Conservation (phyloP, 2,113 vertebrate species). For the Urocolius indicus region DNA sequence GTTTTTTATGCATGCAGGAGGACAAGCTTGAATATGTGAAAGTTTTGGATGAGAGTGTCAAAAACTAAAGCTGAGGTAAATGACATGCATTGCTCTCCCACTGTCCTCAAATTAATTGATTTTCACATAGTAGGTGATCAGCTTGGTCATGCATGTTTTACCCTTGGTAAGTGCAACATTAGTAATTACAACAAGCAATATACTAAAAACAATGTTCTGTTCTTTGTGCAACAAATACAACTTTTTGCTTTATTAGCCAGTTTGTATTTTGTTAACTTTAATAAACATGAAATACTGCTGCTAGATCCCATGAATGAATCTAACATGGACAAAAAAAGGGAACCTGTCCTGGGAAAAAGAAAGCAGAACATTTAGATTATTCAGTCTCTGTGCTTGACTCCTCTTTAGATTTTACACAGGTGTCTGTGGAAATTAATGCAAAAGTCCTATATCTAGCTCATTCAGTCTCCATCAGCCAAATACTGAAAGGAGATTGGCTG, state of each 20-base stretch:
- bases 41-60: neutral
- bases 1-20: rapidly evolving
- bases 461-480: neutral
- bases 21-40: no score
- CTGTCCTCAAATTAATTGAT: rapidly evolving
- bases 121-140: rapidly evolving
- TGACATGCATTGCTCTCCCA: rapidly evolving
- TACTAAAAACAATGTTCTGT: neutral
- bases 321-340: neutral
- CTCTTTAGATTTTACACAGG: neutral
- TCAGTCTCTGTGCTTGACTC: neutral
- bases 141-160: neutral
- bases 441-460: neutral
- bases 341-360: neutral
- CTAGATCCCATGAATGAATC: neutral
- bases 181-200: rapidly evolving
- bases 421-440: neutral
- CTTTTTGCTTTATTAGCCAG: neutral
- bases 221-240: neutral
- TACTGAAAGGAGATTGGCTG: neutral
- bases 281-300: neutral
- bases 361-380: neutral
- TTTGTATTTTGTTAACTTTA: neutral
- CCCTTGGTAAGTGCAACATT: neutral
- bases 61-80: neutral